Percentiles rank a stretch among this genome's conserved stretches.
Conservation (phyloP, 2,113 vertebrate genomes). For the Passer domesticus region DNA sequence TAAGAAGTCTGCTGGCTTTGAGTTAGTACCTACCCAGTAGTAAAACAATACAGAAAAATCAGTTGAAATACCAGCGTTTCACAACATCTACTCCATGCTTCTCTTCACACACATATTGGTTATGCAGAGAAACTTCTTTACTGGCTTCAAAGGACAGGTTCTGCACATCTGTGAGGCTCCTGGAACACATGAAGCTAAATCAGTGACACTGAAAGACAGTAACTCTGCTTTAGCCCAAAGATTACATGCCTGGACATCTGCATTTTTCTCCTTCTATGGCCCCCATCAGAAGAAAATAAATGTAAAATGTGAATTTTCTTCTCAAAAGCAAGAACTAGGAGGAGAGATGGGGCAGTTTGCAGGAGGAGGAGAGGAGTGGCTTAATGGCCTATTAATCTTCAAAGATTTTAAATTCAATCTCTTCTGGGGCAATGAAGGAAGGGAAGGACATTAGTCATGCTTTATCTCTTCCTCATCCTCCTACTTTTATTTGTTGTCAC, state of each 20-base stretch:
- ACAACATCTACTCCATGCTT: constrained; percentile 5
- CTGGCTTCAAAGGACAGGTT: constrained; percentile 76
- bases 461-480: not conserved
- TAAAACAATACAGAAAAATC: not conserved
- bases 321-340: not conserved
- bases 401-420: not conserved
- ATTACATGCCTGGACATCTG: accelerated
- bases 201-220: not conserved
- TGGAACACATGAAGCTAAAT: constrained; percentile 8
- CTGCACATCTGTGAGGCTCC: constrained; percentile 62
- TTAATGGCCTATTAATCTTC: not conserved
- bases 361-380: not conserved
- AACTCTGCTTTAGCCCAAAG: not conserved
- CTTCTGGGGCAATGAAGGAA: not conserved
- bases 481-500: not conserved
- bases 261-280: not conserved
- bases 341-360: not conserved
- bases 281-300: not conserved
- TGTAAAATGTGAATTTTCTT: not conserved
- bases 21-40: not conserved
- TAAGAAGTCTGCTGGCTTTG: not conserved
- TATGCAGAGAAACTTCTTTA: constrained; percentile 72
- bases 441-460: not conserved
- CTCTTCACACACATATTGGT: constrained; percentile 68
- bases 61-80: constrained; percentile 67